Conservation (phyloP, 2,113 vertebrate genomes). For the Lepus timidus region DNA sequence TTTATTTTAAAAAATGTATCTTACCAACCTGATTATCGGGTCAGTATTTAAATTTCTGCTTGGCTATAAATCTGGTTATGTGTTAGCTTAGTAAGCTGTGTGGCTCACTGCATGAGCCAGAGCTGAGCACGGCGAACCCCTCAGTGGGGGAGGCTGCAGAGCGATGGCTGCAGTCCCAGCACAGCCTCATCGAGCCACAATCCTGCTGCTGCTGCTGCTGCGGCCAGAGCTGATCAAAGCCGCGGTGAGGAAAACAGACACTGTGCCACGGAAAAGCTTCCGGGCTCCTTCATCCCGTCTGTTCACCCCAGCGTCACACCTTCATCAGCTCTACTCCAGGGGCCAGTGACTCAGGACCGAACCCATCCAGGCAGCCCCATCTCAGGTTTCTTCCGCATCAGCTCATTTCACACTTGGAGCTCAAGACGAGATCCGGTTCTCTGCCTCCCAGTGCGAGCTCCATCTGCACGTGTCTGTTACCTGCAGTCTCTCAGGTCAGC, state of each 20-base stretch:
- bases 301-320: background rate
- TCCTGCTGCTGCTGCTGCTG: background rate
- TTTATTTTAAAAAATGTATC: background rate
- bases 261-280: background rate
- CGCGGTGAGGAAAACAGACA: background rate
- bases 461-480: background rate
- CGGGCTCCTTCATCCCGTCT: background rate
- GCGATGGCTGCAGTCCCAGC: background rate
- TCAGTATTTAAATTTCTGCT: constrained; percentile 5
- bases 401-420: background rate
- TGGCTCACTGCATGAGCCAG: background rate
- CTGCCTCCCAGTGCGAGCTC: background rate
- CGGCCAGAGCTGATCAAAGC: background rate
- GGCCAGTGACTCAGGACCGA: background rate
- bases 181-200: background rate
- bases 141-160: background rate
- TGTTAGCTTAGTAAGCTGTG: background rate
- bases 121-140: background rate
- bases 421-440: background rate
- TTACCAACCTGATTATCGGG: background rate
- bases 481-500: background rate
- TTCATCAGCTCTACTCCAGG: background rate
- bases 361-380: background rate
- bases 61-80: background rate
- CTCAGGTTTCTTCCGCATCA: background rate